phyloP scores from a whole-genome alignment of 92 coral and sea anemone genomes.

The Plumapathes pennacea region DNA sequence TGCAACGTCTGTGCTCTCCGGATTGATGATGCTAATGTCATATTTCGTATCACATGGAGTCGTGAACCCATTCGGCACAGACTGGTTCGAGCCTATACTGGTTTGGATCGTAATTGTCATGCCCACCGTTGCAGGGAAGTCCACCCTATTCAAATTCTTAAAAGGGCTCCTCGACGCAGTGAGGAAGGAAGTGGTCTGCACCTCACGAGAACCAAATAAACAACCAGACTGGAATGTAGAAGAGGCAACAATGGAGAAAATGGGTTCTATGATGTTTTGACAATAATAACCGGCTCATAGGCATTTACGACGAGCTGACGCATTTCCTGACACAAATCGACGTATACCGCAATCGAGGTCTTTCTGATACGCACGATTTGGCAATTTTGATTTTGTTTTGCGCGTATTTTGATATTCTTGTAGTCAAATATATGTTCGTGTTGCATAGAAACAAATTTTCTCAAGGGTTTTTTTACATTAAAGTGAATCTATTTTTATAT shows the following conservation, averaged over 20 bases:
- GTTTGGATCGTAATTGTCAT: slow-evolving; percentile 18
- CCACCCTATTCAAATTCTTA: slow-evolving; percentile 10
- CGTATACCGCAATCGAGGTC: slow-evolving; percentile 3
- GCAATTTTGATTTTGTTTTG: slow-evolving; percentile 23
- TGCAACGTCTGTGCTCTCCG: slow-evolving; percentile 15
- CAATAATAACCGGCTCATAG: not conserved
- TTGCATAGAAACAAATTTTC: no score
- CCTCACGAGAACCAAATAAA: not conserved
- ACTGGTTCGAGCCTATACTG: slow-evolving; percentile 29
- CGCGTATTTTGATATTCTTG: no score
- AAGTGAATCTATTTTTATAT: no score
- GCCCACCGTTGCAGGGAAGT: slow-evolving; percentile 32
- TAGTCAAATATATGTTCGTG: no score
- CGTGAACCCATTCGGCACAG: slow-evolving; percentile 20
- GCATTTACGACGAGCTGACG: slow-evolving; percentile 21
- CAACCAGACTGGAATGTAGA: slow-evolving; percentile 7
- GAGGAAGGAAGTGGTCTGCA: slow-evolving; percentile 1
- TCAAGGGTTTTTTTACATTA: no score
- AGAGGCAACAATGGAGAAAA: slow-evolving; percentile 22
- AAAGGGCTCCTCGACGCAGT: slow-evolving; percentile 6
- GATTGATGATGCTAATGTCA: slow-evolving; percentile 7
- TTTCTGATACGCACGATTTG: slow-evolving; percentile 21
- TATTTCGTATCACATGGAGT: slow-evolving; percentile 15
- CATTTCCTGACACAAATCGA: slow-evolving; percentile 24
- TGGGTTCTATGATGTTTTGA: slow-evolving; percentile 22